These are phyloP conservation scores for Amblyraja radiata DNA, from an alignment of 2,797 vertebrate genomes.

Conservation along the genomic window DNA sequence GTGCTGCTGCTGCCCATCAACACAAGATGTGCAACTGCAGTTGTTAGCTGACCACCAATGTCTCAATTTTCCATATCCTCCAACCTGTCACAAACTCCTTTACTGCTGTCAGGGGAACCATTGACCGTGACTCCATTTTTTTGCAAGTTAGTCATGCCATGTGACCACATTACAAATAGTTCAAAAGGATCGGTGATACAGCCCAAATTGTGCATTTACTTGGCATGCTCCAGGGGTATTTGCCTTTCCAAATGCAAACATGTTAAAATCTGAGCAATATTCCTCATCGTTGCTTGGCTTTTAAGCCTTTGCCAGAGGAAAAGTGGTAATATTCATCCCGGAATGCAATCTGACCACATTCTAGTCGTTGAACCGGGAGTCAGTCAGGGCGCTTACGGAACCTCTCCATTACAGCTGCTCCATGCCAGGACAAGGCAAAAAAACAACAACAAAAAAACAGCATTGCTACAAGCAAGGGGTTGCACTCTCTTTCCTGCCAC, in stretches of 20 bases:
- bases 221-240: background rate
- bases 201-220: background rate
- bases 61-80: background rate
- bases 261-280: background rate
- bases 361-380: background rate
- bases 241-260: background rate
- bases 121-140: background rate
- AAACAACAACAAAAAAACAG: background rate
- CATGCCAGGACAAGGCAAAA: background rate
- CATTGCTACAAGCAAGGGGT: background rate
- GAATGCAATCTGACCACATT: background rate
- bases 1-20: background rate
- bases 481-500: background rate
- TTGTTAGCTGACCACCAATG: background rate
- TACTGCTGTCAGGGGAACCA: background rate
- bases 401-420: background rate
- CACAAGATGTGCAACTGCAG: background rate
- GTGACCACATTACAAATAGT: background rate
- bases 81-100: background rate
- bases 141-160: background rate
- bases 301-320: background rate
- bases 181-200: background rate
- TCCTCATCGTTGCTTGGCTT: background rate
- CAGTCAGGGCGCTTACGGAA: background rate
- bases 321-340: background rate